These are phyloP conservation scores for Rynchops niger DNA, from an alignment of 2,113 vertebrate genomes.

Conservation along the genomic window DNA sequence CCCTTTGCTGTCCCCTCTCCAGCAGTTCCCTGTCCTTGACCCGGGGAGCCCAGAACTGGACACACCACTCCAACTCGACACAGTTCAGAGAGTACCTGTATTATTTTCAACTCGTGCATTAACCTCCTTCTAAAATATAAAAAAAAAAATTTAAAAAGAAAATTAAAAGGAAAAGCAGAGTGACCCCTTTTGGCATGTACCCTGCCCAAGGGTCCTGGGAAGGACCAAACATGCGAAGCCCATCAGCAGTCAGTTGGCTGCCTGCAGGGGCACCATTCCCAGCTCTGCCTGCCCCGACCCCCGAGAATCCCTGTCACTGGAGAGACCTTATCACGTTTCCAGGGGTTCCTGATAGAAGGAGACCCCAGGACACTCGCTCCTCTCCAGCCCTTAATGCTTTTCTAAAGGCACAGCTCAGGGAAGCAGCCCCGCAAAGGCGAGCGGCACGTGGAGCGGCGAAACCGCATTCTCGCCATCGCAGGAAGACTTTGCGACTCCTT, in stretches of 20 bases:
- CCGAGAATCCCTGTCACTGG: background rate
- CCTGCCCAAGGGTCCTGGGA: background rate
- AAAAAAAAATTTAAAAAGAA: background rate
- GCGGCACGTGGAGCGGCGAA: rapidly evolving
- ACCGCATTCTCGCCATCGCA: background rate
- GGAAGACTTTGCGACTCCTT: background rate
- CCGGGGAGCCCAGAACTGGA: no score
- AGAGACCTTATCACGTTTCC: background rate
- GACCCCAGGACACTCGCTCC: background rate
- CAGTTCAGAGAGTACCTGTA: background rate
- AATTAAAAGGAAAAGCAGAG: background rate
- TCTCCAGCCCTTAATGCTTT: background rate
- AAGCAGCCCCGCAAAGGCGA: background rate
- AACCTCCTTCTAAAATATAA: background rate
- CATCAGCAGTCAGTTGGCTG: rapidly evolving
- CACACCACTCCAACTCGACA: no score
- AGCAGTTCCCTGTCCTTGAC: no score
- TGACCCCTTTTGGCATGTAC: rapidly evolving
- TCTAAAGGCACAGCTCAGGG: background rate
- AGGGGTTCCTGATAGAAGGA: background rate
- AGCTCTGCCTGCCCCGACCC: rapidly evolving
- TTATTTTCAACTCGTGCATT: background rate
- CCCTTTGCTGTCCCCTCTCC: no score
- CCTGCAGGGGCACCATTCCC: background rate
- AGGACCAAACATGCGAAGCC: background rate